phyloP scores from a whole-genome alignment of 1,140 invertebrate species.

The Chrysoperla carnea region DNA sequence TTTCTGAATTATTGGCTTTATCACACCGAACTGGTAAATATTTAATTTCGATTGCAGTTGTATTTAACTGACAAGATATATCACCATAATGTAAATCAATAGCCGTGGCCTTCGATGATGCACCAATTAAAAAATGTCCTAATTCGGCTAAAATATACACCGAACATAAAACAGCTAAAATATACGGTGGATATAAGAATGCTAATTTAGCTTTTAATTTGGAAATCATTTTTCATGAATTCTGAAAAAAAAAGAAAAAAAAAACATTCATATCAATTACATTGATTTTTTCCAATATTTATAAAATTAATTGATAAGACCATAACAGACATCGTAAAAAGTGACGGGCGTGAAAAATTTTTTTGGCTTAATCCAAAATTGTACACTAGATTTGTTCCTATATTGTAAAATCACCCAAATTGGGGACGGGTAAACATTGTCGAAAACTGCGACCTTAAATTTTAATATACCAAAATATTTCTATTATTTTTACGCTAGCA shows the following conservation, averaged over 20 bases:
- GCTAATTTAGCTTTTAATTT: constrained; percentile 35
- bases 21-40: constrained; percentile 48
- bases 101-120: constrained; percentile 68
- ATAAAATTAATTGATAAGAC: too few species aligned
- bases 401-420: too few species aligned
- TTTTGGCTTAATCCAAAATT: too few species aligned
- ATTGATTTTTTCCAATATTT: too few species aligned
- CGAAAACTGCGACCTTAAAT: too few species aligned
- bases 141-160: constrained; percentile 72
- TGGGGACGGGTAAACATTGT: too few species aligned
- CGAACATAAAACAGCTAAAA: constrained; percentile 54
- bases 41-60: constrained; percentile 28
- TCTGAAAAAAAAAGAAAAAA: neutral
- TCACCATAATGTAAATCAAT: constrained; percentile 77
- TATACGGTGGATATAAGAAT: constrained; percentile 55
- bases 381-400: too few species aligned
- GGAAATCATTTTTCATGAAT: constrained; percentile 11
- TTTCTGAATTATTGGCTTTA: constrained; percentile 36
- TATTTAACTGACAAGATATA: constrained; percentile 65
- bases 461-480: too few species aligned
- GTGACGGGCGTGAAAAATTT: too few species aligned
- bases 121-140: constrained; percentile 75
- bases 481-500: too few species aligned
- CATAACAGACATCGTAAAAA: too few species aligned
- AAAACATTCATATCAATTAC: too few species aligned